These are phyloP conservation scores for Sebastolobus alascanus DNA, from an alignment of 2,797 vertebrate genomes.

Conservation along the genomic window DNA sequence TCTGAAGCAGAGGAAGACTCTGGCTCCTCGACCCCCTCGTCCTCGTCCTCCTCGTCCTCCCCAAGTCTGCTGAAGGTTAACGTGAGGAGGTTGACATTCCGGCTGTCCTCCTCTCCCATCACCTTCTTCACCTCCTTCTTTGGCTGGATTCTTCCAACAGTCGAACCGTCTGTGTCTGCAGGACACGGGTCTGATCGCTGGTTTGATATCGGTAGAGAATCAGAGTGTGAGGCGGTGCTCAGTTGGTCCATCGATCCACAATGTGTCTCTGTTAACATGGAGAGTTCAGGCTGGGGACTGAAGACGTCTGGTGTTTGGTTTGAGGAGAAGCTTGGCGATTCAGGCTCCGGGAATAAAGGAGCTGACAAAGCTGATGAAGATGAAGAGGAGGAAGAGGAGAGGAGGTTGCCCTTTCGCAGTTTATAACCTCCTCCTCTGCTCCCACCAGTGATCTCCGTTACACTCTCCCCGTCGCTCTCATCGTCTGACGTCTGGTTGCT, in stretches of 20 bases:
- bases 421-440: constrained; percentile 22
- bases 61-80: constrained; percentile 45
- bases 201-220: too few relatives aligned
- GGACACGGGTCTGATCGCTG: neutral
- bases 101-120: neutral
- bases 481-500: neutral
- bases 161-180: neutral
- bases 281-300: neutral
- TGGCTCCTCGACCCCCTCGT: neutral
- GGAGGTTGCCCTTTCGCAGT: neutral
- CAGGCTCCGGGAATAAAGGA: neutral
- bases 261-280: neutral
- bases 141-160: neutral
- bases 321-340: neutral
- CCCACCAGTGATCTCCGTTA: neutral
- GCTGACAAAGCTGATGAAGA: neutral
- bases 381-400: constrained; percentile 40
- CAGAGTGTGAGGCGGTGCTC: neutral
- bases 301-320: neutral
- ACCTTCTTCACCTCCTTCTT: neutral
- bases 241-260: neutral
- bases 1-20: neutral
- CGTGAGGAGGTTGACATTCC: constrained; percentile 66
- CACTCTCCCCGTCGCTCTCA: constrained; percentile 16
- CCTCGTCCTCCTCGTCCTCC: constrained; percentile 10